Evolutionary conservation across 2,888 invertebrate species (phyloP), one percentile per base, ranked within the genome.

Genomic region (Sericinus montela): DNA sequence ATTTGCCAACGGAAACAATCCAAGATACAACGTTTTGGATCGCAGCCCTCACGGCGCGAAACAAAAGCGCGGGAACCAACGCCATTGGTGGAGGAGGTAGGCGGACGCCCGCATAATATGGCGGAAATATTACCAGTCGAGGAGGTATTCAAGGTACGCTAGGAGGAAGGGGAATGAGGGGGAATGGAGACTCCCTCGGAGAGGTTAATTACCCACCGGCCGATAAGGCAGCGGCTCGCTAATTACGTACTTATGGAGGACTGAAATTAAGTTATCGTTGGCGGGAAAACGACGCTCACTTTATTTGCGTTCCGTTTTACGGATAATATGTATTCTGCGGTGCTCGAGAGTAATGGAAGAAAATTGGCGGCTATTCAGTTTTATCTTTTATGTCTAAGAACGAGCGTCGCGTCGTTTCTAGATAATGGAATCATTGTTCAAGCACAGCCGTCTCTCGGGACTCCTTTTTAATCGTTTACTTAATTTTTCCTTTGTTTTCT

Each of bases 171-270:
- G 68, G 60, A 59, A 65, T 55, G 55, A 48, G 58, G 56, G 65
- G 63, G 59, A 54, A 57, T 57, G 55, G 65, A 60, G 58, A 59
- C 58, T 59, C 69, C 75, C 75, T 74, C 71, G 56, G 72, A 77
- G 78, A 87, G 88, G 88, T 88, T 88, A 88, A 88, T 88, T 87
- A 87, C 87, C 85, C 83, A 69, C 81, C 79, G 77, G 85, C 84
- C 83, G 87, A 88, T 88, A 87, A 88, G 88, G 86, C 86, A 88
- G 80, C 77, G 86, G 87, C 83, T 76, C 85, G 87, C 88, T 88
- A 88, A 88, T 87, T 87, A 88, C 85, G 83, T 86, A 88, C 88
- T 88, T 88, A 88, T 84, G 85, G 87, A 83, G 80, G 85, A 80
- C 86, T 79, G 86, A 86, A 87, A 88, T 87, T 88, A 88, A 85